Percentiles rank a stretch among this genome's conserved stretches.
These are phyloP conservation scores for Caranx melampygus DNA, from an alignment of 2,113 vertebrate genomes.

Conservation along the genomic window DNA sequence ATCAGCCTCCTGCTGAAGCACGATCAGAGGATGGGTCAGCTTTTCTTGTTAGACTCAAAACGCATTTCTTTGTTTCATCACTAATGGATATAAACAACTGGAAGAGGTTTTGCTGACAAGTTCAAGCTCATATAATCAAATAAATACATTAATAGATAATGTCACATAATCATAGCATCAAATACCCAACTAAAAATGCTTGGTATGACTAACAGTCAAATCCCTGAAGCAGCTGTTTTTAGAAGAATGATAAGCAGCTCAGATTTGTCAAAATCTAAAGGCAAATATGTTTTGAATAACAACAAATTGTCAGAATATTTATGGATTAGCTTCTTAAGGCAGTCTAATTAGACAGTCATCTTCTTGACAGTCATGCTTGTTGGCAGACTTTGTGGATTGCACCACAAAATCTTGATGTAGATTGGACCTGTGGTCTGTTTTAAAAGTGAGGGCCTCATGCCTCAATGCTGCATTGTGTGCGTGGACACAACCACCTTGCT, in stretches of 20 bases:
- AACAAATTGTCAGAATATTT: too few relatives aligned
- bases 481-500: constrained; percentile 12
- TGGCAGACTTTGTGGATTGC: not conserved
- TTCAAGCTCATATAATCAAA: not conserved
- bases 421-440: not conserved
- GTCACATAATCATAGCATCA: not conserved
- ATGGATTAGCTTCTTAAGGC: too few relatives aligned
- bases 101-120: not conserved
- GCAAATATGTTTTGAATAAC: too few relatives aligned
- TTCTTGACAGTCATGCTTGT: not conserved
- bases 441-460: not conserved
- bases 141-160: not conserved
- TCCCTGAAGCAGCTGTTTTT: too few relatives aligned
- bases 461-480: not conserved
- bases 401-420: not conserved
- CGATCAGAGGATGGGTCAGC: not conserved
- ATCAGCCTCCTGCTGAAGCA: not conserved
- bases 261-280: too few relatives aligned
- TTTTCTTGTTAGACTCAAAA: not conserved
- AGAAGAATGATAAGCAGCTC: too few relatives aligned
- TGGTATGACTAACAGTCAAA: too few relatives aligned
- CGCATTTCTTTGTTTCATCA: not conserved
- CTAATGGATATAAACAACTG: not conserved
- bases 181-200: too few relatives aligned
- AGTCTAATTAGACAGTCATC: not conserved